Percentiles rank a stretch among this genome's conserved stretches.
Evolutionary conservation across 2,888 invertebrate genomes (phyloP).

Genomic region (Synergus japonicus): DNA sequence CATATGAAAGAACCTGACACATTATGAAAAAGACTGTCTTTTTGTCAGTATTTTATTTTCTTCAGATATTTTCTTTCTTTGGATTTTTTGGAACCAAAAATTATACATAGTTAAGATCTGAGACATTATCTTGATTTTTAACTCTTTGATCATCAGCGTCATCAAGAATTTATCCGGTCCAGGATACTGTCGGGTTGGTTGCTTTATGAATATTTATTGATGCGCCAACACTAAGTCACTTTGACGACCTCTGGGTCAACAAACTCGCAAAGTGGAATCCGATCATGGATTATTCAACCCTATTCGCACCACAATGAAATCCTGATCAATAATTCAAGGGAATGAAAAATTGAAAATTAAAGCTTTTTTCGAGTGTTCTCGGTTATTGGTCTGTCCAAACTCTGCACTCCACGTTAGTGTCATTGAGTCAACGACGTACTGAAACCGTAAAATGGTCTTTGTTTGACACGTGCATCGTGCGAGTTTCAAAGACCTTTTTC

Average conservation of each 20-base stretch:
- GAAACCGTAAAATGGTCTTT: constrained; percentile 13
- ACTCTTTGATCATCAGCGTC: background rate
- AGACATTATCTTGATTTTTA: background rate
- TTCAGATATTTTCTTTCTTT: background rate
- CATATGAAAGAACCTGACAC: background rate
- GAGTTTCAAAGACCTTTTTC: background rate
- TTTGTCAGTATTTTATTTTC: background rate
- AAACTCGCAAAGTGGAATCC: constrained; percentile 22
- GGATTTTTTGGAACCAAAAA: background rate
- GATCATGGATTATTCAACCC: constrained; percentile 10
- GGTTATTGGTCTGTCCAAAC: background rate
- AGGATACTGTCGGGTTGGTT: constrained; percentile 5
- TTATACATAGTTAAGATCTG: no score
- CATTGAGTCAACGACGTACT: constrained; percentile 4
- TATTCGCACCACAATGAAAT: background rate
- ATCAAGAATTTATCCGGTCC: constrained; percentile 4
- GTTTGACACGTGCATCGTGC: background rate
- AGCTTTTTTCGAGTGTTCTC: background rate
- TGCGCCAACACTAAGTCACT: constrained; percentile 27
- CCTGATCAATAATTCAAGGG: background rate
- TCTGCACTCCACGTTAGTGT: background rate
- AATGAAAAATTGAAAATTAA: background rate
- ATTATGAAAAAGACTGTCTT: constrained; percentile 15
- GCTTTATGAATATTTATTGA: constrained; percentile 31
- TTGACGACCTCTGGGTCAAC: constrained; percentile 13